Conservation (phyloP, 1,140 invertebrate species). For the Chrysomallon squamiferum region DNA sequence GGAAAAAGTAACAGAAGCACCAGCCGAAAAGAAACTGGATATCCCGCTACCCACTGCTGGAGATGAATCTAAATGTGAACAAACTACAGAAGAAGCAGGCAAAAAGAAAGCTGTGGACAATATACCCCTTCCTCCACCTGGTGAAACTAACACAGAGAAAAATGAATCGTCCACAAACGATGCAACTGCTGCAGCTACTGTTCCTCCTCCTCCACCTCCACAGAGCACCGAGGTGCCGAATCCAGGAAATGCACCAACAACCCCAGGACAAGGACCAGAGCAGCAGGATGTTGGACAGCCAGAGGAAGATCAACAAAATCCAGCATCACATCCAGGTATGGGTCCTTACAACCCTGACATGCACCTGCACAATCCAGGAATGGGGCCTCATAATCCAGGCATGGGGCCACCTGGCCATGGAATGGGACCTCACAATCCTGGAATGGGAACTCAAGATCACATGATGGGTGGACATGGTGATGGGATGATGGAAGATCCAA, state of each 20-base stretch:
- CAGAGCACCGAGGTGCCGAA: background rate
- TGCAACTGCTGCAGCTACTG: slow-evolving; percentile 14
- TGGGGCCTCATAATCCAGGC: slow-evolving; percentile 9
- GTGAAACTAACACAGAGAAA: slow-evolving; percentile 1
- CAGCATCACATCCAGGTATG: background rate
- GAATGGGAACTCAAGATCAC: slow-evolving; percentile 12
- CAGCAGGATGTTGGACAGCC: too few relatives aligned
- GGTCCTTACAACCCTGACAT: background rate
- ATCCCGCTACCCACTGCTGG: background rate
- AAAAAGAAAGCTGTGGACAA: background rate
- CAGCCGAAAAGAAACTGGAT: background rate
- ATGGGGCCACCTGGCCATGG: slow-evolving; percentile 2
- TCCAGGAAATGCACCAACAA: background rate
- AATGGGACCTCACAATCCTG: slow-evolving; percentile 17
- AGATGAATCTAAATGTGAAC: background rate
- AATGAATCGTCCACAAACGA: background rate
- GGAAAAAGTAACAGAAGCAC: background rate
- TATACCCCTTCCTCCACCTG: slow-evolving; percentile 6
- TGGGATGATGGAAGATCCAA: background rate
- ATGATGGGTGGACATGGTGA: slow-evolving; percentile 13
- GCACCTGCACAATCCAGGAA: slow-evolving; percentile 8
- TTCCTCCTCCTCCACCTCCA: slow-evolving; percentile 13
- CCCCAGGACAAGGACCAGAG: background rate
- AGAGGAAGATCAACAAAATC: too few relatives aligned
- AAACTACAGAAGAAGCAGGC: background rate